phyloP scores from a whole-genome alignment of 2,797 vertebrate genomes.

The Myripristis murdjan region DNA sequence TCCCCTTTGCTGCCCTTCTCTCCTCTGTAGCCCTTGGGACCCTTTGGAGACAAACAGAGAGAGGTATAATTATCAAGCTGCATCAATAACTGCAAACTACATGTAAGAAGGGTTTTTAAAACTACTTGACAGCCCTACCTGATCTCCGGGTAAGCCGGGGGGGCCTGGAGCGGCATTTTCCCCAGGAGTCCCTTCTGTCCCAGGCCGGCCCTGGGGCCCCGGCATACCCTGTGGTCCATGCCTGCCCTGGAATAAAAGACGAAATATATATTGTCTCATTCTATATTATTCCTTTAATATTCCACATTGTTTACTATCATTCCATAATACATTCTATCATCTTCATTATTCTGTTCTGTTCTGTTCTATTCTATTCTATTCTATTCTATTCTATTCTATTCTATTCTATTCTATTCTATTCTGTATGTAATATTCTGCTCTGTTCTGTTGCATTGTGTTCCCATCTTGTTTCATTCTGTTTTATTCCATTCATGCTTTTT shows the following conservation, averaged over 20 bases:
- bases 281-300: no score
- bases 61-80: conserved; percentile 3
- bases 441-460: not conserved
- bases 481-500: not conserved
- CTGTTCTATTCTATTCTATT: no score
- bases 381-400: no score
- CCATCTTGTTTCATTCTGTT: no score
- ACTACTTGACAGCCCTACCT: conserved; percentile 61
- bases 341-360: no score
- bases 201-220: conserved; percentile 80
- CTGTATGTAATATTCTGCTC: no score
- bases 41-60: conserved; percentile 65
- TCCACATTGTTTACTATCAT: no score
- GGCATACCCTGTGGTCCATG: conserved; percentile 79
- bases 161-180: conserved; percentile 46
- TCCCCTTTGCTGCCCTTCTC: conserved; percentile 85
- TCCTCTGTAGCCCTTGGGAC: conserved; percentile 81
- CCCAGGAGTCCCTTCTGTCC: conserved; percentile 77
- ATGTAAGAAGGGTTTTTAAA: not conserved
- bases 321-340: no score
- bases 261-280: not conserved
- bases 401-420: no score
- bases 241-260: conserved; percentile 69
- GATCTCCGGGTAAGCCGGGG: conserved; percentile 76
- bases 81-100: not conserved